phyloP scores from a whole-genome alignment of 92 coral and sea anemone species.

The Porites lobata region DNA sequence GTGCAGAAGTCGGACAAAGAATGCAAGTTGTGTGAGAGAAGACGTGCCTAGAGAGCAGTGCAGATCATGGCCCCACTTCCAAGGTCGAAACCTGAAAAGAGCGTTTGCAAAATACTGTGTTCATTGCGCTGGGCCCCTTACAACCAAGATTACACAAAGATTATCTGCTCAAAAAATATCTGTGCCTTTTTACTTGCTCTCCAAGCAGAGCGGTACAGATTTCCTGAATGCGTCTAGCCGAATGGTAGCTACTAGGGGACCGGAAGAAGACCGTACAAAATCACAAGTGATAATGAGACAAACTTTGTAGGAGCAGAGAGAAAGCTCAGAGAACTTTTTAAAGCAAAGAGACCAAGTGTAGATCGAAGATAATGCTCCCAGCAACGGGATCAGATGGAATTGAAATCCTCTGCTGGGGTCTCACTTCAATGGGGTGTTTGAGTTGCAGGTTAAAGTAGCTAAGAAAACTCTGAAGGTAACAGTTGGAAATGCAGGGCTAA shows the following conservation, averaged over 20 bases:
- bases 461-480: conserved; percentile 19
- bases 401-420: conserved; percentile 21
- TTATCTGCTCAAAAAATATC: too few relatives aligned
- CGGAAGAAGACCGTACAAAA: conserved; percentile 43
- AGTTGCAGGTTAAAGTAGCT: neutral
- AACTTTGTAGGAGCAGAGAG: conserved; percentile 52
- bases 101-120: conserved; percentile 38
- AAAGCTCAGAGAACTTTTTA: conserved; percentile 41
- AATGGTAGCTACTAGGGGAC: conserved; percentile 37
- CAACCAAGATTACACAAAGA: conserved; percentile 15
- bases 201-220: conserved; percentile 35
- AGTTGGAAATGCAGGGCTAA: too few relatives aligned
- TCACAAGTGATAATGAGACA: conserved; percentile 48
- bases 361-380: conserved; percentile 34
- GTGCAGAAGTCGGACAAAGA: too few relatives aligned
- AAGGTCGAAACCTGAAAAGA: conserved; percentile 36
- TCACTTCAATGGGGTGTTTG: neutral
- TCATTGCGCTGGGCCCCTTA: neutral
- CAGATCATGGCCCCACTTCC: conserved; percentile 34
- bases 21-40: too few relatives aligned
- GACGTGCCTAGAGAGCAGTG: too few relatives aligned
- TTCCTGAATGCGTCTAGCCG: conserved; percentile 36
- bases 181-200: conserved; percentile 17
- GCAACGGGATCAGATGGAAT: conserved; percentile 24
- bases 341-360: conserved; percentile 27